These are phyloP conservation scores for Eupsittula cactorum DNA, from an alignment of 2,113 vertebrate genomes.

Conservation along the genomic window DNA sequence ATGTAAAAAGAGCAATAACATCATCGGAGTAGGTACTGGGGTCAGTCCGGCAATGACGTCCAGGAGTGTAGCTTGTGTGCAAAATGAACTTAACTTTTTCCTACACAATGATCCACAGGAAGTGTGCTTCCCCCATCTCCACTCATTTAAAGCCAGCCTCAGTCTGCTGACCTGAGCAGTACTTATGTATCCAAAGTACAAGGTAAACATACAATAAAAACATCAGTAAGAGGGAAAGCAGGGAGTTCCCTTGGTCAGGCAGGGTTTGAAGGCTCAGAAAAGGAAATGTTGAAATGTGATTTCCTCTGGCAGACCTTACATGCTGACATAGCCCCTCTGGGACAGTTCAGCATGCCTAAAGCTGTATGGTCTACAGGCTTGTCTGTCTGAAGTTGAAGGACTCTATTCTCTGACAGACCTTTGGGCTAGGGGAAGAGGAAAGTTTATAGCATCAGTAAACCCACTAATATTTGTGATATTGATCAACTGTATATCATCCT, in stretches of 20 bases:
- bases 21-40: neutral
- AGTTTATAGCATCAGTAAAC: neutral
- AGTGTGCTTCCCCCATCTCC: neutral
- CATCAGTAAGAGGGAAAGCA: neutral
- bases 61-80: accelerated
- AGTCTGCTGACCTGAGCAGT: neutral
- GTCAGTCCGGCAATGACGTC: neutral
- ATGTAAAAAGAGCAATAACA: neutral
- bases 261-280: neutral
- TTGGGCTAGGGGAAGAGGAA: neutral
- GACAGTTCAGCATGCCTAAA: neutral
- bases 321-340: neutral
- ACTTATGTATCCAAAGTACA: neutral
- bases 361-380: neutral
- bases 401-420: neutral
- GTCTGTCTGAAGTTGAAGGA: neutral
- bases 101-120: neutral
- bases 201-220: neutral
- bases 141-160: neutral
- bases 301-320: neutral
- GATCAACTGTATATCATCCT: neutral
- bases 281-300: neutral
- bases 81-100: accelerated
- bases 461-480: neutral
- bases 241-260: neutral